Base-by-base conservation (phyloP, 1,140 invertebrate species). In the Drosophila carrolli region DNA sequence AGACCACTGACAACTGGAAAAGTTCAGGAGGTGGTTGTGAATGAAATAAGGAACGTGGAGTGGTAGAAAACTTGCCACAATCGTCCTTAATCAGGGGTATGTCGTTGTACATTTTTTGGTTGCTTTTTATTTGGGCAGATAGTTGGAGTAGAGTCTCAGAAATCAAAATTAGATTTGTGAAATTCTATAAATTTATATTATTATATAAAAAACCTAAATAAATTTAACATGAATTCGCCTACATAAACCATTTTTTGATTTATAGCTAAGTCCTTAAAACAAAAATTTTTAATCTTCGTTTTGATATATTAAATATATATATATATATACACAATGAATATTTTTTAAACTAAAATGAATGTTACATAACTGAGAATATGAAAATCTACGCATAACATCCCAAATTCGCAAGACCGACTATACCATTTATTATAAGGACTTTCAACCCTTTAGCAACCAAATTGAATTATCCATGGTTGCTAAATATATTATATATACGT, bases 401-500 rank as follows among this genome's bases (percentile, higher is more conserved):
- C 51, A 76, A 57, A 37, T 43, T 48, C 40, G 9, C n/a, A 6
- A 9, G 13, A 1, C 13, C 19, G 9, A 32, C 27, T 23, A 43
- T 8, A 37, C 16, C 37, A 35, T 65, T 67, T 62, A 14, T 63
- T 19, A 27, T 10, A 63, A 29, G 13, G 19, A 51, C 46, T 4
- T 29, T 4, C 61, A 56, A 70, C 67, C 67, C 85, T 79, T 68
- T n/a, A n/a, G 53, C 13, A 50, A 6, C 60, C 43, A 66, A 83
- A 82, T 83, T 88, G 80, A 88, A 89, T 88, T 88, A 89, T 88
- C 71, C 84, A 75, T 61, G 82, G 48, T 76, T 76, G 81, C 59
- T 74, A 78, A 63, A 70, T 73, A 77, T 60, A 63, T 60, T 57
- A 55, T 62, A 62, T 71, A 47, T 70, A 68, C 48, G 78, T 32